A percentile compares a stretch with the other conserved stretches of the same genome.
Conservation (phyloP, 2,888 invertebrate genomes). For the Aromia moschata region DNA sequence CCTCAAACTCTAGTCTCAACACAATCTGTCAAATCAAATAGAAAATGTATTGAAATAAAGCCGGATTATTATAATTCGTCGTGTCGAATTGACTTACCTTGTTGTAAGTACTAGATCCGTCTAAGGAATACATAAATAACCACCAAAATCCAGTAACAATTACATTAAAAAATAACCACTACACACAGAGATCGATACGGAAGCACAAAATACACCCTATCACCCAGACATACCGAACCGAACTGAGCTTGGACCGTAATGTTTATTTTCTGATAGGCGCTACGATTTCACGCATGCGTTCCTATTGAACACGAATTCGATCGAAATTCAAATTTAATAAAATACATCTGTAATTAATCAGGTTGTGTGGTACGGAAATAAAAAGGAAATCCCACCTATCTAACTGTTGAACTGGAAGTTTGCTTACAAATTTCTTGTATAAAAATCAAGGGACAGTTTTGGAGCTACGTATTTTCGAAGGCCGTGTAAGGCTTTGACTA, state of each 20-base stretch:
- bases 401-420: too few relatives aligned
- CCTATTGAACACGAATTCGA: slow-evolving; percentile 5
- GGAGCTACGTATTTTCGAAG: too few relatives aligned
- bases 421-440: too few relatives aligned
- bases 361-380: too few relatives aligned
- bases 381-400: too few relatives aligned
- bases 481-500: too few relatives aligned
- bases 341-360: neutral
- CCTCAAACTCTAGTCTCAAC: slow-evolving; percentile 35
- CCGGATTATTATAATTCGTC: slow-evolving; percentile 1
- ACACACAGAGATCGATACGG: slow-evolving; percentile 25
- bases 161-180: slow-evolving; percentile 39
- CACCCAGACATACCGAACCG: slow-evolving; percentile 21
- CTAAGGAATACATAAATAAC: slow-evolving; percentile 48
- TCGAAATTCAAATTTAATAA: slow-evolving; percentile 3
- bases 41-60: slow-evolving; percentile 15
- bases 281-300: slow-evolving; percentile 25
- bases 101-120: slow-evolving; percentile 46
- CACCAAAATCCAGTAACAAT: slow-evolving; percentile 36
- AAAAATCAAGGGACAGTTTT: too few relatives aligned
- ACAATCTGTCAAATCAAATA: slow-evolving; percentile 41
- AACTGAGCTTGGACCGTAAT: slow-evolving; percentile 27
- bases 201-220: slow-evolving; percentile 11
- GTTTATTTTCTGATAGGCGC: slow-evolving; percentile 21
- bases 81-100: slow-evolving; percentile 41